Evolutionary conservation across 2,888 invertebrate species (phyloP).

Genomic region (Rhagium mordax): DNA sequence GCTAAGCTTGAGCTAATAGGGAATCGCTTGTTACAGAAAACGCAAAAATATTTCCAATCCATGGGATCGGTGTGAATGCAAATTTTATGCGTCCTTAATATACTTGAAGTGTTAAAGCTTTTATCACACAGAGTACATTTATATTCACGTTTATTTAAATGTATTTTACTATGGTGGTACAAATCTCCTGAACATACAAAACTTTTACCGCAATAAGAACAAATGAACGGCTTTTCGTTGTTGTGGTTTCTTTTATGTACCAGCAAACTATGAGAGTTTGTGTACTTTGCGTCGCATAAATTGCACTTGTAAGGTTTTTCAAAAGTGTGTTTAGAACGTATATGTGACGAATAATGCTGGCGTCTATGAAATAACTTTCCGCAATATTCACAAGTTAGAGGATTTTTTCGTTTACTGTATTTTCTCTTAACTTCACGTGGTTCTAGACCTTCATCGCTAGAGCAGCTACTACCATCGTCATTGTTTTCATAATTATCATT

Average conservation of each 20-base stretch:
- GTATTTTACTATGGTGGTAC: slow-evolving; percentile 59
- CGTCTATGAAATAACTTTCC: slow-evolving; percentile 57
- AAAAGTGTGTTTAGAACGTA: slow-evolving; percentile 58
- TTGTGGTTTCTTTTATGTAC: slow-evolving; percentile 58
- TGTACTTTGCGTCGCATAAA: slow-evolving; percentile 56
- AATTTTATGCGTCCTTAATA: slow-evolving; percentile 58
- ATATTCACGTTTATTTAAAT: slow-evolving; percentile 58
- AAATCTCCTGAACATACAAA: slow-evolving; percentile 59
- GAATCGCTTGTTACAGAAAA: slow-evolving; percentile 55
- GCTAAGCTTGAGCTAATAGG: slow-evolving; percentile 58
- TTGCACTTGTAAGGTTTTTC: slow-evolving; percentile 60
- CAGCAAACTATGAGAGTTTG: slow-evolving; percentile 56
- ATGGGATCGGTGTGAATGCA: slow-evolving; percentile 60
- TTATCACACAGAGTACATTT: slow-evolving; percentile 58
- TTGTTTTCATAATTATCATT: slow-evolving; percentile 25
- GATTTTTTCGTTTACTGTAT: slow-evolving; percentile 44
- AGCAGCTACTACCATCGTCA: slow-evolving; percentile 32
- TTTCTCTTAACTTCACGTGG: slow-evolving; percentile 36
- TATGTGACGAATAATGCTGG: slow-evolving; percentile 57
- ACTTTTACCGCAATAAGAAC: slow-evolving; percentile 64
- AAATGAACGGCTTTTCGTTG: slow-evolving; percentile 57
- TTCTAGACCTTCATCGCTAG: slow-evolving; percentile 45
- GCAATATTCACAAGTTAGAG: slow-evolving; percentile 57
- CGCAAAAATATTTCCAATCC: slow-evolving; percentile 59
- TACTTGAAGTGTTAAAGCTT: slow-evolving; percentile 59